phyloP scores from a whole-genome alignment of 2,113 vertebrate species.

The Peromyscus maniculatus region DNA sequence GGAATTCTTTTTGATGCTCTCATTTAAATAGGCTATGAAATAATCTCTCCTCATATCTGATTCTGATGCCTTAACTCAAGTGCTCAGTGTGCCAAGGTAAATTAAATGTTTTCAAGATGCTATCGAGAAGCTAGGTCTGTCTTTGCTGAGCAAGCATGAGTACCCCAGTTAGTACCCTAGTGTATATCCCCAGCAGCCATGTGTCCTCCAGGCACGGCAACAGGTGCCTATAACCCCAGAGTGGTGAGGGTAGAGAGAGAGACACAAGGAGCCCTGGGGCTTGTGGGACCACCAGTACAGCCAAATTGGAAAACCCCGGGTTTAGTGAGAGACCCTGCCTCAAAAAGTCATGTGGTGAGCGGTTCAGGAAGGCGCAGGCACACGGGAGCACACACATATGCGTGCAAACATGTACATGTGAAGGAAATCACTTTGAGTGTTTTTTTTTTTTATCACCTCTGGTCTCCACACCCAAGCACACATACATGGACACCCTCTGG shows the following conservation, averaged over 20 bases:
- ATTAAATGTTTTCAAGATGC: background rate
- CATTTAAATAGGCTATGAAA: too few relatives aligned
- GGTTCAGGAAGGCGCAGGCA: background rate
- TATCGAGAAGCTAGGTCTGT: background rate
- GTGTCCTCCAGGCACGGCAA: too few relatives aligned
- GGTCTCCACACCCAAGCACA: background rate
- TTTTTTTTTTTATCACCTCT: background rate
- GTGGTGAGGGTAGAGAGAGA: background rate
- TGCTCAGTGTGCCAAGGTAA: background rate
- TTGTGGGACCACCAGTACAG: background rate
- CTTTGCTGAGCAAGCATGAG: background rate
- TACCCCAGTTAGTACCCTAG: background rate
- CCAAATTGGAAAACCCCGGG: background rate
- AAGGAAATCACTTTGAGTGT: background rate
- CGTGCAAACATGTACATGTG: background rate
- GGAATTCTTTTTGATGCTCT: too few relatives aligned
- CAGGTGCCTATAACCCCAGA: background rate
- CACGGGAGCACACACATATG: accelerated
- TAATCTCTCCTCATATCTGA: background rate
- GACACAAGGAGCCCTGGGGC: background rate
- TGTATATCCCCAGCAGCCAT: background rate
- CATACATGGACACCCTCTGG: too few relatives aligned
- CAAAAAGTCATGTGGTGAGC: background rate
- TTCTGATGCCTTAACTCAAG: background rate
- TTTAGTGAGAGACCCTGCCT: background rate